Evolutionary conservation across 1,140 invertebrate species (phyloP).

Genomic region (Bombus difficillimus): DNA sequence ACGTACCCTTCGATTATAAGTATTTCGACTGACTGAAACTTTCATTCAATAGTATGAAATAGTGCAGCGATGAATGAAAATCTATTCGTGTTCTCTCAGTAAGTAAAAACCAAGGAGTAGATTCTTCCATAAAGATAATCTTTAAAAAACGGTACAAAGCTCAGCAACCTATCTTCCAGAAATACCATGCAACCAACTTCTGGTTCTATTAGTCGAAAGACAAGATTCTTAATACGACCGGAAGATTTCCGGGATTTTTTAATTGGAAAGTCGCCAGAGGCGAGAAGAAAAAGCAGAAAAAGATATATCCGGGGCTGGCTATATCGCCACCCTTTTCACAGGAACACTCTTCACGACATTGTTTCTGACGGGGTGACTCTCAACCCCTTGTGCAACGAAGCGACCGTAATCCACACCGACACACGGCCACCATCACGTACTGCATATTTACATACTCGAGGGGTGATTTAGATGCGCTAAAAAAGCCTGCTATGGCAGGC

Average conservation of each 20-base stretch:
- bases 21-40: not conserved
- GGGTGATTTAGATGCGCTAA: slow-evolving; percentile 31
- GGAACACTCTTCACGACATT: slow-evolving; percentile 35
- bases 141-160: not conserved
- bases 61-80: too few species aligned
- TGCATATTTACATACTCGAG: slow-evolving; percentile 48
- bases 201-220: not conserved
- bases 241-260: slow-evolving; percentile 28
- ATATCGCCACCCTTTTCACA: slow-evolving; percentile 1
- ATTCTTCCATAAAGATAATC: not conserved
- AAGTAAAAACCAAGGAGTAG: too few species aligned
- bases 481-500: slow-evolving; percentile 4
- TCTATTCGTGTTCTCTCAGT: too few species aligned
- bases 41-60: not conserved
- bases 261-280: slow-evolving; percentile 14
- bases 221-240: not conserved
- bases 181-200: not conserved
- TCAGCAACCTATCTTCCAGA: not conserved
- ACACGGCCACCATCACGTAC: slow-evolving; percentile 1
- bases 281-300: not conserved
- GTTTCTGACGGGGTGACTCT: slow-evolving; percentile 57
- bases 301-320: not conserved
- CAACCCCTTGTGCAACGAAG: slow-evolving; percentile 52
- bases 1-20: not conserved
- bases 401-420: slow-evolving; percentile 46